Percentiles rank a stretch among this genome's conserved stretches.
These are phyloP conservation scores for Drosophila prosaltans DNA, from an alignment of 1,140 invertebrate genomes.

Conservation along the genomic window DNA sequence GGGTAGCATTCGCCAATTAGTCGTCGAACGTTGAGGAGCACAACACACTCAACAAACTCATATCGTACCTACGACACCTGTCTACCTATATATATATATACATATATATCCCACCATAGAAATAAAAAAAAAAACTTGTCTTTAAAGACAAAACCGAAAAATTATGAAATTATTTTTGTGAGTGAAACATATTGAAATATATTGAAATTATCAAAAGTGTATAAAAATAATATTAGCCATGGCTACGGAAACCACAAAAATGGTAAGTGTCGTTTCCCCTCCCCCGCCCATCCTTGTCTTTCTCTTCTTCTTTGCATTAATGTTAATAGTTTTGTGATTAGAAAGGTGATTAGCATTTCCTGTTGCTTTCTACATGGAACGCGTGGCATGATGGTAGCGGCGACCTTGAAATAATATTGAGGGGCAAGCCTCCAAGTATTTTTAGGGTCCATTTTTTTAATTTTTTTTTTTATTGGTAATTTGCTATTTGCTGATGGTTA, in stretches of 20 bases:
- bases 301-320: neutral
- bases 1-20: slow-evolving; percentile 63
- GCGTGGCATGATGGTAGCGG: slow-evolving; percentile 37
- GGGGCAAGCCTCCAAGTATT: slow-evolving; percentile 5
- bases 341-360: slow-evolving; percentile 39
- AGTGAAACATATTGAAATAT: slow-evolving; percentile 20
- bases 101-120: slow-evolving; percentile 15
- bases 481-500: neutral
- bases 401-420: slow-evolving; percentile 15
- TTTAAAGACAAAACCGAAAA: slow-evolving; percentile 43
- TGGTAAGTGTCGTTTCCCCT: slow-evolving; percentile 50
- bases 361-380: slow-evolving; percentile 22
- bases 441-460: neutral
- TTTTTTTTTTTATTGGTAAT: neutral
- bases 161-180: slow-evolving; percentile 70
- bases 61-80: neutral
- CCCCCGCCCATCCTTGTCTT: neutral
- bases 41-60: neutral
- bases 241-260: slow-evolving; percentile 69
- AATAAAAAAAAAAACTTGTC: slow-evolving; percentile 39
- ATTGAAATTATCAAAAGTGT: slow-evolving; percentile 18
- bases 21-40: slow-evolving; percentile 57
- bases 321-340: slow-evolving; percentile 39
- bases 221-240: slow-evolving; percentile 35
- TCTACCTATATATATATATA: neutral